Evolutionary conservation across 2,888 invertebrate species (phyloP).

Genomic region (Arrhopalites spinosus): DNA sequence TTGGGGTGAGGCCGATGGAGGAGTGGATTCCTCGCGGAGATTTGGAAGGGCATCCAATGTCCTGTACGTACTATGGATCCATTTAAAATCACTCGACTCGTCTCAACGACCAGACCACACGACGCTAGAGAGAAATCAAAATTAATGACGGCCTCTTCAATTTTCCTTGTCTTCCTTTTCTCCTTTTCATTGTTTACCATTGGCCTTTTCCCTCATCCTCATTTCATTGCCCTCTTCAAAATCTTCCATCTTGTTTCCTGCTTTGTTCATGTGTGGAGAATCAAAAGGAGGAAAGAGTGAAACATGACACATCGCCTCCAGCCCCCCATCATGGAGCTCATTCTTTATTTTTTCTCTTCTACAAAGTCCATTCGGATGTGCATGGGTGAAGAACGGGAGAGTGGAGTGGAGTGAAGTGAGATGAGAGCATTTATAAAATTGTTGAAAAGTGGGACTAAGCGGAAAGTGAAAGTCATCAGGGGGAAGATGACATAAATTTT

Average conservation of each 20-base stretch:
- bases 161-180: neutral
- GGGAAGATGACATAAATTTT: too few relatives aligned
- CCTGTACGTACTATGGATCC: constrained; percentile 51
- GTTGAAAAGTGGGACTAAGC: neutral
- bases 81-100: constrained; percentile 36
- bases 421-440: neutral
- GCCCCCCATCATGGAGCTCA: too few relatives aligned
- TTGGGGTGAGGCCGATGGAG: constrained; percentile 56
- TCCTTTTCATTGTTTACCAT: too few relatives aligned
- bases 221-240: too few relatives aligned
- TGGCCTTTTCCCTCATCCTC: too few relatives aligned
- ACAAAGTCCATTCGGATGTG: neutral
- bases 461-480: neutral
- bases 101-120: neutral
- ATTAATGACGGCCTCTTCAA: constrained; percentile 4
- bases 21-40: constrained; percentile 57
- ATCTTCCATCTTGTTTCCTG: too few relatives aligned
- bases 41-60: constrained; percentile 54
- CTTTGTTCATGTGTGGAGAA: too few relatives aligned
- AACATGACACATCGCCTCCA: too few relatives aligned
- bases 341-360: too few relatives aligned
- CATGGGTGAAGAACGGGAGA: neutral
- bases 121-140: neutral
- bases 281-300: too few relatives aligned
- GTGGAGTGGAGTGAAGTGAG: too few relatives aligned